Evolutionary conservation across 2,888 invertebrate genomes (phyloP), one percentile per base, ranked within the genome.

Genomic region (Hemithea aestivaria): DNA sequence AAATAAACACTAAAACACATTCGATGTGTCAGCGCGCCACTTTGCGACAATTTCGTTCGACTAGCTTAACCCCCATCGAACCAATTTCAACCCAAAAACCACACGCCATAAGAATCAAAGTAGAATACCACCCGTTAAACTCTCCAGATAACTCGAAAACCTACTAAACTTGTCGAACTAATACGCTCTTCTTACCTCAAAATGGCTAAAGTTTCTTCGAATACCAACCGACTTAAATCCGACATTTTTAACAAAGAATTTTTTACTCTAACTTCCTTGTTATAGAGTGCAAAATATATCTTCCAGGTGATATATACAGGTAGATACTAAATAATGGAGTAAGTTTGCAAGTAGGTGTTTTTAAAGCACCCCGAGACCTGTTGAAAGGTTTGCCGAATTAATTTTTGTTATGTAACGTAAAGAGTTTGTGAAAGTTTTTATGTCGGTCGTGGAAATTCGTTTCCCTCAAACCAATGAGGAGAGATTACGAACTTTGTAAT

Each of bases 161-260:
- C 70, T 62, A 65, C 77, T 67, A 72, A 73, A 78, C 72, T 79
- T 79, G 78, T 79, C 75, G 74, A 79, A 80, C 80, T 81, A 81
- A 81, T 79, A 78, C 71, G 61, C 77, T 71, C 73, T 77, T 73
- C 76, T 71, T 73, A 72, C 80, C 77, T 73, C 76, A 69, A 78
- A 81, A 81, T 75, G 75, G 78, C 64, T 65, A 63, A 78, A 79
- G 72, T 81, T 79, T 58, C 41, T 10, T 7, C 22, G 41, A 53
- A 51, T 46, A 49, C 56, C 46, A 51, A 61, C 57, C 45, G 63
- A 48, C 62, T 50, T 60, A 68, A 50, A 10, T 25, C 20, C 11
- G n/a, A 6, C 11, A 20, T 29, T 20, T 21, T 20, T 10, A 1
- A 1, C 38, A 48, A 49, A 47, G 54, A 51, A 73, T 59, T 70